Conservation (phyloP, 1,140 invertebrate genomes). For the Papilio glaucus region DNA sequence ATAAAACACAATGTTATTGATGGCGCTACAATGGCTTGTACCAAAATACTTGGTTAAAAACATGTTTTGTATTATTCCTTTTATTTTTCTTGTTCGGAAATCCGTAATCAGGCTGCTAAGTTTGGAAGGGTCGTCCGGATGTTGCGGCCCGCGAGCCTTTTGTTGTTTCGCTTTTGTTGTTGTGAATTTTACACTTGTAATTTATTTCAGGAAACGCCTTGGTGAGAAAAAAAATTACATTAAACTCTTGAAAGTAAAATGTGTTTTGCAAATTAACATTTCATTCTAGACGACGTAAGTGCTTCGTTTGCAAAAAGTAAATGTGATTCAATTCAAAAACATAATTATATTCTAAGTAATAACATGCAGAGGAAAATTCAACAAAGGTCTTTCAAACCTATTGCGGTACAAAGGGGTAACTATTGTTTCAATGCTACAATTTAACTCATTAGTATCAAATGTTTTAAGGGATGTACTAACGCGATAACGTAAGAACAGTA, state of each 20-base stretch:
- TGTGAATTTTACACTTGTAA: conserved; percentile 83
- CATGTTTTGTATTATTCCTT: conserved; percentile 65
- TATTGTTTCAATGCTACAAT: no score
- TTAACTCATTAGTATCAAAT: no score
- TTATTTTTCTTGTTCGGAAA: conserved; percentile 80
- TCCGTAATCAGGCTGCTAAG: conserved; percentile 82
- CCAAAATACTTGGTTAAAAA: conserved; percentile 65
- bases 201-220: conserved; percentile 82
- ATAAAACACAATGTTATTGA: conserved; percentile 46
- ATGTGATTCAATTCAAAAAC: conserved; percentile 24
- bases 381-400: neutral
- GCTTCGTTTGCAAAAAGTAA: conserved; percentile 55
- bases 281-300: conserved; percentile 54
- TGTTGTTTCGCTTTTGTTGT: conserved; percentile 81
- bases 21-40: conserved; percentile 57
- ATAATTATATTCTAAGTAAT: neutral
- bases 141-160: conserved; percentile 80
- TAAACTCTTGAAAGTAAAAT: conserved; percentile 80
- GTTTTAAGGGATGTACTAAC: no score
- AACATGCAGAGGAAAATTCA: neutral
- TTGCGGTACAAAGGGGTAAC: neutral
- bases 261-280: conserved; percentile 81
- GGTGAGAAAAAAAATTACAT: conserved; percentile 82
- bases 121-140: conserved; percentile 82
- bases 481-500: no score